These are phyloP conservation scores for Tamandua tetradactyla DNA, from an alignment of 2,797 vertebrate species.

Conservation along the genomic window DNA sequence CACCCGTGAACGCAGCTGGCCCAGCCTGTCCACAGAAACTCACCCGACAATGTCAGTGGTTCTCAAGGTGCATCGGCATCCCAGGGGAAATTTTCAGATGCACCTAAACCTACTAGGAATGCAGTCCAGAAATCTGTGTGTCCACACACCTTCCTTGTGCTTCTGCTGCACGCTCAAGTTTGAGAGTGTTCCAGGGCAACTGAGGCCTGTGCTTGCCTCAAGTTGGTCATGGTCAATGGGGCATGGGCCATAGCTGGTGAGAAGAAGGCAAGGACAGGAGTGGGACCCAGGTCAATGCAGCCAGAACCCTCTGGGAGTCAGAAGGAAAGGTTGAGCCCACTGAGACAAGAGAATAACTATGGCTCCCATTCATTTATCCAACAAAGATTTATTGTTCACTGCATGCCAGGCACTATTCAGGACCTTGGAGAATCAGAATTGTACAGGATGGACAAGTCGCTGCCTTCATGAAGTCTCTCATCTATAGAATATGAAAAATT, in stretches of 20 bases:
- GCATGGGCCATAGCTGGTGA: background rate
- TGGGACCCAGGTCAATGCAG: background rate
- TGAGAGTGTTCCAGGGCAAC: background rate
- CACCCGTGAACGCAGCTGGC: background rate
- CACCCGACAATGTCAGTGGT: rapidly evolving
- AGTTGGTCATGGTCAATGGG: no score
- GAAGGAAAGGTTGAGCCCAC: background rate
- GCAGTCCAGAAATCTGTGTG: no score
- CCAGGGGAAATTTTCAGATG: background rate
- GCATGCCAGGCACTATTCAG: background rate
- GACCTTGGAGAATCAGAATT: background rate
- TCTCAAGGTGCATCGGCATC: rapidly evolving
- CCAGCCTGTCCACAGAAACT: background rate
- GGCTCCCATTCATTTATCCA: background rate
- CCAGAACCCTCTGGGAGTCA: background rate
- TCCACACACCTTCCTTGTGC: background rate
- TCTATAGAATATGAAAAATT: conserved; percentile 33
- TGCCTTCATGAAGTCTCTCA: conserved; percentile 15
- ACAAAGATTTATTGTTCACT: background rate
- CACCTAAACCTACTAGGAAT: background rate
- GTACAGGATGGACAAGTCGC: background rate
- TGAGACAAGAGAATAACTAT: background rate
- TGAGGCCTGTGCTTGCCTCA: no score
- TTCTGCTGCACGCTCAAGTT: background rate
- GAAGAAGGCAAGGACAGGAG: background rate